These are phyloP conservation scores for Xestoiulus laeticollis DNA, from an alignment of 2,888 invertebrate genomes.

Conservation along the genomic window DNA sequence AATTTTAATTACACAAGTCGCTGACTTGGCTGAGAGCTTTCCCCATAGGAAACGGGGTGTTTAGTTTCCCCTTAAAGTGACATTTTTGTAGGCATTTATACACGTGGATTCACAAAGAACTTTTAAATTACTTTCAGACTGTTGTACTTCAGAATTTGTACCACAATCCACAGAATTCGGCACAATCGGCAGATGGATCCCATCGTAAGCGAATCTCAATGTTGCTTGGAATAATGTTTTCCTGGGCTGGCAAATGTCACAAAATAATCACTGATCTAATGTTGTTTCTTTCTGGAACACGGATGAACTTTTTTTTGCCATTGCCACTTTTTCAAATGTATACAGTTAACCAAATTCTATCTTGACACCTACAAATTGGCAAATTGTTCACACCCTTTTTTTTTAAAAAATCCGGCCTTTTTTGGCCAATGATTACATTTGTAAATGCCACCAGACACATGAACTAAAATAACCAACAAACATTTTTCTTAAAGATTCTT, in stretches of 20 bases:
- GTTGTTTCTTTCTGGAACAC: not conserved
- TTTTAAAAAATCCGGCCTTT: too few relatives aligned
- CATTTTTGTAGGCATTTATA: not conserved
- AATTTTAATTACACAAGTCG: too few relatives aligned
- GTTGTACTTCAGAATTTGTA: constrained; percentile 96
- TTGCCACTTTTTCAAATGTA: not conserved
- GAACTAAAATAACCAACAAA: too few relatives aligned
- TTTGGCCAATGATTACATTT: too few relatives aligned
- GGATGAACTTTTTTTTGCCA: not conserved
- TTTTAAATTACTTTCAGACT: constrained; percentile 73
- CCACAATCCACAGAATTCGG: constrained; percentile 98
- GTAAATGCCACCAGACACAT: too few relatives aligned
- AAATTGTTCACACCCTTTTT: too few relatives aligned
- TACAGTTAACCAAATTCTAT: too few relatives aligned
- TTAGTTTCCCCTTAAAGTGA: not conserved
- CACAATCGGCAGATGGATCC: constrained; percentile 96
- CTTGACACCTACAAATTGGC: too few relatives aligned
- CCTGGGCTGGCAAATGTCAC: not conserved
- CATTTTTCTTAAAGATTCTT: too few relatives aligned
- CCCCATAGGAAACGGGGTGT: too few relatives aligned
- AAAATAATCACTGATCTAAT: not conserved
- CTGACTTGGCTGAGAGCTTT: too few relatives aligned
- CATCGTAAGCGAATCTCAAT: constrained; percentile 73
- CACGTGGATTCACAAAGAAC: not conserved
- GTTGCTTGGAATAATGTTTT: not conserved